Percentiles rank a stretch among this genome's conserved stretches.
Conservation (phyloP, 2,113 vertebrate genomes). For the Stigmatopora nigra region DNA sequence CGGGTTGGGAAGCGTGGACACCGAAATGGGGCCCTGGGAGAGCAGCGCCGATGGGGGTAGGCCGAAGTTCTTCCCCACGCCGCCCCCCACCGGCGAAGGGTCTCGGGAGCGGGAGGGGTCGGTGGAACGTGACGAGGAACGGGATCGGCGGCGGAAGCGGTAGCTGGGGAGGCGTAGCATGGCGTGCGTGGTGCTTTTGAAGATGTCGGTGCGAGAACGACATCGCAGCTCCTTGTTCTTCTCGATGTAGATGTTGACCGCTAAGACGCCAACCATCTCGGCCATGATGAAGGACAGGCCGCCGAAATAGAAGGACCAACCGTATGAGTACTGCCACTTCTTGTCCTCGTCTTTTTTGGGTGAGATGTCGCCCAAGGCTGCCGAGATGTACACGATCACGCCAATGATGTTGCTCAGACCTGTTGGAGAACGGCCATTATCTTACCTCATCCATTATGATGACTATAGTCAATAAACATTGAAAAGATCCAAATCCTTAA, state of each 20-base stretch:
- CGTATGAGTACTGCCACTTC: slow-evolving; percentile 90
- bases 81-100: slow-evolving; percentile 71
- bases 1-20: slow-evolving; percentile 74
- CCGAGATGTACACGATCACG: slow-evolving; percentile 92
- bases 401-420: slow-evolving; percentile 93
- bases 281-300: slow-evolving; percentile 91
- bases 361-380: slow-evolving; percentile 85
- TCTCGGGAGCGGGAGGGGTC: slow-evolving; percentile 80
- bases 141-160: slow-evolving; percentile 83
- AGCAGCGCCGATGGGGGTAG: slow-evolving; percentile 68
- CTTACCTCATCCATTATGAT: too few relatives aligned
- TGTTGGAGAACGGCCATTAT: slow-evolving; percentile 33
- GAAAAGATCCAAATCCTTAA: too few relatives aligned
- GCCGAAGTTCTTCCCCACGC: slow-evolving; percentile 71
- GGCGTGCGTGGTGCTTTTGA: slow-evolving; percentile 80
- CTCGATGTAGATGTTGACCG: slow-evolving; percentile 91
- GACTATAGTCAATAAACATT: too few relatives aligned
- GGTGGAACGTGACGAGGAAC: slow-evolving; percentile 83
- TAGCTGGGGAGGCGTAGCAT: slow-evolving; percentile 87
- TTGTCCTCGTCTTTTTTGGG: slow-evolving; percentile 87
- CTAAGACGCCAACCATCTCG: slow-evolving; percentile 87
- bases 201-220: slow-evolving; percentile 84
- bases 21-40: slow-evolving; percentile 71
- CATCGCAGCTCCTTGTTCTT: slow-evolving; percentile 88
- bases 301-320: slow-evolving; percentile 93